Base-by-base conservation (phyloP, 2,888 invertebrate species). In the Harpalus rufipes region DNA sequence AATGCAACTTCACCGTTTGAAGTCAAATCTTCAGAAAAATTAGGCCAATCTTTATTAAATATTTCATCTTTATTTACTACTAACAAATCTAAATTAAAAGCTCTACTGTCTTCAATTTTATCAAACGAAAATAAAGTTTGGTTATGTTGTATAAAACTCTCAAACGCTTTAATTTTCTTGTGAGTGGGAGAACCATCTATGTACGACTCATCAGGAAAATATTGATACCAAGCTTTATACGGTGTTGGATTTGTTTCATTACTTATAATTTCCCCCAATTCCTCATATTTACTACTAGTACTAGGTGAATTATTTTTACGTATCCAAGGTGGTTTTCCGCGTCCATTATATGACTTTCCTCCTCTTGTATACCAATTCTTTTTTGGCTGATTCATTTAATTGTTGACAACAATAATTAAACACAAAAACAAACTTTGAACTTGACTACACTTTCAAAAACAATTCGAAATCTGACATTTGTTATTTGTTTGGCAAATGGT, bases 151-250 rank as follows among this genome's bases (percentile, higher is more conserved):
- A 95, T 91, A 88, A 93, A 95, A 2, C 90, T 89, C 88, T 94
- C 93, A 86, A 94, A 91, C 7, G 92, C 90, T 87, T 92, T 89
- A 2, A 94, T 89, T 87, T 93, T 93, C 81, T 89, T 89, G 5
- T 92, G 90, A 16, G 92, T 90, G 0, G 91, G 89, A 8, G 92
- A 92, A 41, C 92, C 91, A 12, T 92, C 92, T 85, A 89, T 89
- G 85, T 91, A 93, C 78, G 90, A 92, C 92, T 95, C 94, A 82
- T 93, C 92, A 56, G 95, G 93, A 90, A 97, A 96, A 91, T 97
- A 97, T 7, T 96, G 91, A 86, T 25, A 39, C 84, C 84, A 84
- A 0, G 61, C 84, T n/a, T 61, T 76, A 25, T 84, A 84, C 10
- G 78, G 84, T 7, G 68, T 39, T 8, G 68, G 39, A 39, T 68